A percentile compares a stretch with the other conserved stretches of the same genome.
phyloP scores from a whole-genome alignment of 2,797 vertebrate genomes.

The Hybognathus amarus region DNA sequence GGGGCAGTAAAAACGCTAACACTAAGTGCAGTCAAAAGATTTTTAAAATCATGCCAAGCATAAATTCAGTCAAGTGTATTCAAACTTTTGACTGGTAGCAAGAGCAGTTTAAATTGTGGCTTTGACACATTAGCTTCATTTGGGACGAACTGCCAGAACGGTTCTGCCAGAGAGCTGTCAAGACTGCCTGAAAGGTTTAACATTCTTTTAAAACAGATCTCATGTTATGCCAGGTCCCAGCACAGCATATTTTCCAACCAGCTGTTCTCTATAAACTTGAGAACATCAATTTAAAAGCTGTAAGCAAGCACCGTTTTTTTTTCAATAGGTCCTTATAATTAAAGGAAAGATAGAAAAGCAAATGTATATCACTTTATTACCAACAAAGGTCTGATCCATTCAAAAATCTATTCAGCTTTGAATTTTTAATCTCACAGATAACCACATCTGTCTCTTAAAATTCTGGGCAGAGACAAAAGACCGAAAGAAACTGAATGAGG shows the following conservation, averaged over 20 bases:
- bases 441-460: not conserved
- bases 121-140: slow-evolving; percentile 16
- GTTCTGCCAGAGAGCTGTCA: slow-evolving; percentile 28
- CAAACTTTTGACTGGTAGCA: not conserved
- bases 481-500: not conserved
- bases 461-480: not conserved
- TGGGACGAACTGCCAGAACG: not conserved
- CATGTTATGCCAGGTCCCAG: slow-evolving; percentile 19
- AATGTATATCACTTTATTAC: not conserved
- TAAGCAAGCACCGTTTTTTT: not conserved
- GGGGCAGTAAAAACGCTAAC: not conserved
- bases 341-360: not conserved
- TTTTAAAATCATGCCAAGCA: slow-evolving; percentile 9
- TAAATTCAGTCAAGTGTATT: slow-evolving; percentile 2
- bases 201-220: slow-evolving; percentile 40
- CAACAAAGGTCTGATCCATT: not conserved
- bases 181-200: slow-evolving; percentile 19
- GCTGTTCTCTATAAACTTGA: slow-evolving; percentile 25
- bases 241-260: slow-evolving; percentile 27
- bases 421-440: not conserved
- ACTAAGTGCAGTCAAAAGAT: not conserved
- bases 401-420: slow-evolving; percentile 3
- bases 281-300: not conserved
- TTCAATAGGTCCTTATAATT: not conserved
- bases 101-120: slow-evolving; percentile 10